These are phyloP conservation scores for Calidris pygmaea DNA, from an alignment of 2,113 vertebrate genomes.

Conservation along the genomic window DNA sequence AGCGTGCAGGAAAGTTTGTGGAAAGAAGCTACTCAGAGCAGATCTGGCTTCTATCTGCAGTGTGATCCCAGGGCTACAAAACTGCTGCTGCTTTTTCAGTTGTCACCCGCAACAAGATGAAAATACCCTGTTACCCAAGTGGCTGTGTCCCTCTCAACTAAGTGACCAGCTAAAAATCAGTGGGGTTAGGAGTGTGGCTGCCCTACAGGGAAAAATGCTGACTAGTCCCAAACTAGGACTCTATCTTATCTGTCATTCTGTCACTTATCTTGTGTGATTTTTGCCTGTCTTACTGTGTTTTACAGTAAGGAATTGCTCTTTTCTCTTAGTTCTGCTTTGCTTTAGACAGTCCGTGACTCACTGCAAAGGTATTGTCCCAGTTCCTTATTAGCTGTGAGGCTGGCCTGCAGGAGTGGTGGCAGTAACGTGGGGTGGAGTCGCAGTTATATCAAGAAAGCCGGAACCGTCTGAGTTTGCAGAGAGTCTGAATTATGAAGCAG, in stretches of 20 bases:
- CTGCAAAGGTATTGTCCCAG: background rate
- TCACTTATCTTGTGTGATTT: accelerated
- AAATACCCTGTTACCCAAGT: background rate
- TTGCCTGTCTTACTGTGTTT: background rate
- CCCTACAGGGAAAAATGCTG: background rate
- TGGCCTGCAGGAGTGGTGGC: background rate
- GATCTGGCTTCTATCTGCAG: background rate
- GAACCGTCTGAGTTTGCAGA: background rate
- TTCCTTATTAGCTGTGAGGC: background rate
- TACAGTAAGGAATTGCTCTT: background rate
- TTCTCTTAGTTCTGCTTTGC: background rate
- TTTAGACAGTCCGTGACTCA: background rate
- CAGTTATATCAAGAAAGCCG: background rate
- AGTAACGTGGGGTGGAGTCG: background rate
- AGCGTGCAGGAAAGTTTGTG: background rate
- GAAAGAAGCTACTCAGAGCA: background rate
- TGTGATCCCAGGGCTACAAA: background rate
- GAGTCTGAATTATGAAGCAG: background rate
- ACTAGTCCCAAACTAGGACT: accelerated
- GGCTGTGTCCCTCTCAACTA: background rate
- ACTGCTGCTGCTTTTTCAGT: background rate
- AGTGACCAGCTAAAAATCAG: background rate
- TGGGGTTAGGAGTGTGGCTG: background rate
- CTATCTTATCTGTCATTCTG: background rate
- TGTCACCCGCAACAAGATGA: background rate